These are phyloP conservation scores for Amphiprion clarkii DNA, from an alignment of 2,797 vertebrate species.

Conservation along the genomic window DNA sequence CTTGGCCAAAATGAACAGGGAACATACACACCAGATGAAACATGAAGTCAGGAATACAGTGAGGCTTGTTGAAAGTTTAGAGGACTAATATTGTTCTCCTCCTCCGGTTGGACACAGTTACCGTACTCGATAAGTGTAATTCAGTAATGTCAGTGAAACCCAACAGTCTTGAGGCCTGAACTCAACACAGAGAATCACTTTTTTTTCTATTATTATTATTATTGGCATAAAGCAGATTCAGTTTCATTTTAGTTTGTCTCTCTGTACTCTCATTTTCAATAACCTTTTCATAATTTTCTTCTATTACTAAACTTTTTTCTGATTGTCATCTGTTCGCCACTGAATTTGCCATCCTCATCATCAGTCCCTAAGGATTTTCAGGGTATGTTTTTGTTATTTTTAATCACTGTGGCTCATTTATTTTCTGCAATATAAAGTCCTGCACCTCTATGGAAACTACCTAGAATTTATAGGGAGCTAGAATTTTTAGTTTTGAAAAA, in stretches of 20 bases:
- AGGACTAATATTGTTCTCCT: slow-evolving; percentile 43
- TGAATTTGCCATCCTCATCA: background rate
- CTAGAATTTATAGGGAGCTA: too few relatives aligned
- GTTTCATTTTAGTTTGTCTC: background rate
- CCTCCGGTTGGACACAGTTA: background rate
- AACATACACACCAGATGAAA: background rate
- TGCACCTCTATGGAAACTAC: too few relatives aligned
- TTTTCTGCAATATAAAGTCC: too few relatives aligned
- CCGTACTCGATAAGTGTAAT: slow-evolving; percentile 23
- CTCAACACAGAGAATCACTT: background rate
- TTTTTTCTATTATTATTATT: background rate
- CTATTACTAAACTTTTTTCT: background rate
- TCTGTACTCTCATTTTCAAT: too few relatives aligned
- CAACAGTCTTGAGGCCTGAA: background rate
- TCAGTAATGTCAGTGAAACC: slow-evolving; percentile 13
- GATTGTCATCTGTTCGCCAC: too few relatives aligned
- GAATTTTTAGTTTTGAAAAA: too few relatives aligned
- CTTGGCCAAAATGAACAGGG: background rate
- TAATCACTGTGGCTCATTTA: too few relatives aligned
- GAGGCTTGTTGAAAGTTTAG: slow-evolving; percentile 16
- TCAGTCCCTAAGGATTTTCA: too few relatives aligned
- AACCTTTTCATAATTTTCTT: background rate
- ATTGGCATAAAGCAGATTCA: background rate
- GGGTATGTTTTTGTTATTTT: background rate
- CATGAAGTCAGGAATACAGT: background rate